Base-by-base conservation (phyloP, 2,888 invertebrate genomes). In the Sesia bembeciformis region DNA sequence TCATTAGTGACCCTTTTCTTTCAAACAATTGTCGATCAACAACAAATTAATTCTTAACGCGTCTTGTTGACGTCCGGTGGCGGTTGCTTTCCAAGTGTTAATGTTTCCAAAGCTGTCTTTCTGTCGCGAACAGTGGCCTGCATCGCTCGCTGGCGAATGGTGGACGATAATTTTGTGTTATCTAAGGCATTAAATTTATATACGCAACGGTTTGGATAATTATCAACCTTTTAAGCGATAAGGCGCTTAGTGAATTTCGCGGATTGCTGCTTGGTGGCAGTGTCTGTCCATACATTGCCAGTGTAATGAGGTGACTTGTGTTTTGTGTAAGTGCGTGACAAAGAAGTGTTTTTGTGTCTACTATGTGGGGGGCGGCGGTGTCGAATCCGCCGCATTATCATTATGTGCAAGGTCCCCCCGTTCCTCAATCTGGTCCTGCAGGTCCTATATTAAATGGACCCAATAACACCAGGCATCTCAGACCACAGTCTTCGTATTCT, bases 401-500 rank as follows among this genome's bases (percentile, higher is more conserved):
- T 64, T 87, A 88, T 66, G 79, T 81, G 51, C 86, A 83, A 62
- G 84, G 84, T 52, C 67, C 82, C n/a, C 66, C 74, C 5, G 74
- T 74, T 42, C 72, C 78, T 39, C 81, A 78, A 59, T 68, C 79
- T 2, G 85, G 86, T 40, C 86, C 60, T 6, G 57, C 53, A n/a
- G 59, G 59, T 4, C 60, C 60, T 5, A 49, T 60, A 3, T 39
- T 62, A 53, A 50, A 57, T 49, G 65, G 68, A 54, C 66, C 88
- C 70, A 64, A 73, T 74, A 64, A 74, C 74, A 66, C 73, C 49
- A 78, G 79, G 58, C 83, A 85, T 62, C 67, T 90, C 59, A 72
- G 86, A 59, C 89, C 89, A 40, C 88, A 88, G 66, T 85, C 86
- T n/a, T 88, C 86, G 57, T 90, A 90, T 71, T 90, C 91, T 60